A percentile compares a stretch with the other conserved stretches of the same genome.
Evolutionary conservation across 1,140 invertebrate species (phyloP).

Genomic region (Streblospio benedicti): DNA sequence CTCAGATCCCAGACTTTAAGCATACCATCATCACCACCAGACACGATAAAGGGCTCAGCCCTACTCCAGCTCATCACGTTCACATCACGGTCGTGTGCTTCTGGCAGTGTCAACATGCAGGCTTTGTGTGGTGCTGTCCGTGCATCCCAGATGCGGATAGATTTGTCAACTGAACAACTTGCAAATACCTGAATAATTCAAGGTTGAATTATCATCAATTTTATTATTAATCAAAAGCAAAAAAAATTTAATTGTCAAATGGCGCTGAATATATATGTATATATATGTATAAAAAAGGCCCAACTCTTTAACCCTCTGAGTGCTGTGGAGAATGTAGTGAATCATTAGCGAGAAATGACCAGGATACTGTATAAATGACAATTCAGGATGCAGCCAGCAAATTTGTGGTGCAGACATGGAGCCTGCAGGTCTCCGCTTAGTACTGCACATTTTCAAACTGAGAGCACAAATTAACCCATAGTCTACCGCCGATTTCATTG

Average conservation of each 20-base stretch:
- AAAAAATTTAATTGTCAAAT: slow-evolving; percentile 7
- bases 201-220: background rate
- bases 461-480: too few species aligned
- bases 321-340: too few species aligned
- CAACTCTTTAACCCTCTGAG: slow-evolving; percentile 4
- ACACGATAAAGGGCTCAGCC: slow-evolving; percentile 76
- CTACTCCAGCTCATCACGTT: slow-evolving; percentile 98
- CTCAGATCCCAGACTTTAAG: slow-evolving; percentile 93
- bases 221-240: background rate
- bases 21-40: slow-evolving; percentile 90
- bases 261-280: background rate
- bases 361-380: too few species aligned
- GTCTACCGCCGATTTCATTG: too few species aligned
- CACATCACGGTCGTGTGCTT: slow-evolving; percentile 84
- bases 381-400: too few species aligned
- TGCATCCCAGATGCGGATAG: slow-evolving; percentile 61
- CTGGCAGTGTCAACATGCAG: slow-evolving; percentile 78
- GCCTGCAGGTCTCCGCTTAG: too few species aligned
- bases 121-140: slow-evolving; percentile 74
- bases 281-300: background rate
- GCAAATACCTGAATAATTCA: slow-evolving; percentile 61
- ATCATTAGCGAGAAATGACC: too few species aligned
- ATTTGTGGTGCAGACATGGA: too few species aligned
- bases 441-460: too few species aligned
- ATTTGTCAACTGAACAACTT: slow-evolving; percentile 89